phyloP scores from a whole-genome alignment of 2,113 vertebrate species.

The Melanostigma gelatinosum region DNA sequence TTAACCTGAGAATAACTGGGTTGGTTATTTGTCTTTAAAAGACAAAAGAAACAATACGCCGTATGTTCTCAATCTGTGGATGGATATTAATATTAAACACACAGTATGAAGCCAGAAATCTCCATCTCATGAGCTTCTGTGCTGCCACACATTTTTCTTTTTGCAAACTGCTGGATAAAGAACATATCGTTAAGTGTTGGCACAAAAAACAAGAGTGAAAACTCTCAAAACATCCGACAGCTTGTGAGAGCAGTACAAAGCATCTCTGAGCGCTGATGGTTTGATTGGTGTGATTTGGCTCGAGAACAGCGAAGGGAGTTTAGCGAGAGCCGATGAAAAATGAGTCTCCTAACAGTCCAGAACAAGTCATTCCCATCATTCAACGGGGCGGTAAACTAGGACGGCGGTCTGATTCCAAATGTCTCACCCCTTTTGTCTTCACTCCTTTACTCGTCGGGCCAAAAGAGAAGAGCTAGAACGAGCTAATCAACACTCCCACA shows the following conservation, averaged over 20 bases:
- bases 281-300: conserved; percentile 13
- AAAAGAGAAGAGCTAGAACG: conserved; percentile 16
- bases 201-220: neutral
- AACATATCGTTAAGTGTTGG: conserved; percentile 3
- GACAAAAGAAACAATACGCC: neutral
- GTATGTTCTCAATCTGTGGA: neutral
- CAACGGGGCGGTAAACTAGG: conserved; percentile 12
- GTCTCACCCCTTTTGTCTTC: conserved; percentile 15
- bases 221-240: neutral
- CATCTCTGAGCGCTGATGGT: neutral
- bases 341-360: neutral
- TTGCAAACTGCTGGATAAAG: neutral
- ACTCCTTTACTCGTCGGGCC: conserved; percentile 16
- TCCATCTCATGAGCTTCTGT: neutral
- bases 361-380: neutral
- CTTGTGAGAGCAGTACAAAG: conserved; percentile 11
- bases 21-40: neutral
- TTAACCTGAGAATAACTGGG: neutral
- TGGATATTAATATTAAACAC: neutral
- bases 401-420: conserved; percentile 28
- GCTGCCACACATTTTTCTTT: neutral
- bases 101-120: neutral
- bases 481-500: conserved; percentile 23
- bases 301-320: neutral
- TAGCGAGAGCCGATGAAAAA: conserved; percentile 3